phyloP scores from a whole-genome alignment of 2,888 invertebrate genomes.

The Lomographa bimaculata region DNA sequence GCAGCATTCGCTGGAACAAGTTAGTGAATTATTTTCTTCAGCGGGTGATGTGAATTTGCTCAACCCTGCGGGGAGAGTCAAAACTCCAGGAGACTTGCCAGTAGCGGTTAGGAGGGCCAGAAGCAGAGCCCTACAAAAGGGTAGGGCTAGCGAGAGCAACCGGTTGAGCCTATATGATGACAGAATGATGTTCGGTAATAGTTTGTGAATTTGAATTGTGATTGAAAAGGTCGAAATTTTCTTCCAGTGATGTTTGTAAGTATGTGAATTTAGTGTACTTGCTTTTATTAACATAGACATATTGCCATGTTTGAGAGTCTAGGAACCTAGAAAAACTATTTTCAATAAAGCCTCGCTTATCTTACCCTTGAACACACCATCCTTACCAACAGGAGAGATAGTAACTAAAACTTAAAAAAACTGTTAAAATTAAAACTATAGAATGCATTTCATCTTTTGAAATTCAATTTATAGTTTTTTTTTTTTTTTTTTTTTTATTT shows the following conservation, averaged over 20 bases:
- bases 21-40: constrained; percentile 89
- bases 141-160: constrained; percentile 79
- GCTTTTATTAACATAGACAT: too few species aligned
- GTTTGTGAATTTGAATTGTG: constrained; percentile 61
- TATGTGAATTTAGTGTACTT: background rate
- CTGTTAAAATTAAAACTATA: too few species aligned
- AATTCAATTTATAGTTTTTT: too few species aligned
- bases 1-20: constrained; percentile 89
- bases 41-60: constrained; percentile 86
- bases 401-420: too few species aligned
- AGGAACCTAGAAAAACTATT: too few species aligned
- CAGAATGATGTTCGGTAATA: constrained; percentile 90
- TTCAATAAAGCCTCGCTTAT: too few species aligned
- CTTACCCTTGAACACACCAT: too few species aligned
- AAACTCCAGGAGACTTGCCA: constrained; percentile 92
- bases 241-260: background rate
- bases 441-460: too few species aligned
- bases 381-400: too few species aligned
- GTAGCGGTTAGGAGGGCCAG: constrained; percentile 89
- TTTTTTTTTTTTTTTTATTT: too few species aligned
- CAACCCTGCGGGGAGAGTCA: constrained; percentile 90
- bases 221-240: constrained; percentile 1
- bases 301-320: too few species aligned
- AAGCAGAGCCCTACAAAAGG: constrained; percentile 81
- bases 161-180: constrained; percentile 95